Evolutionary conservation across 2,113 vertebrate species (phyloP), one percentile per base, ranked within the genome.

Genomic region (Lophius piscatorius): DNA sequence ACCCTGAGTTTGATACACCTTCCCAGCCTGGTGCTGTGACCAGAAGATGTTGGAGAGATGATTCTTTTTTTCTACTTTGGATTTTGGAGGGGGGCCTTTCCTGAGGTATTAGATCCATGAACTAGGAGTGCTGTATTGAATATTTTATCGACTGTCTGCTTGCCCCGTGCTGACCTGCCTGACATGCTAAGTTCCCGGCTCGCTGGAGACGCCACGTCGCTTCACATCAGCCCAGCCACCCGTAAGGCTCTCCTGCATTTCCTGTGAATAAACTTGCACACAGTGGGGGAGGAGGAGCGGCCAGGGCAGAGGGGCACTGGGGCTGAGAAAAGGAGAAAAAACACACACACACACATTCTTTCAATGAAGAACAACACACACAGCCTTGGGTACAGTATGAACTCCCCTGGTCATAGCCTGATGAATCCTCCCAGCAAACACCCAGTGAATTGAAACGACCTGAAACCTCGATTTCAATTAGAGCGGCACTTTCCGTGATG

Each of bases 71-170:
- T 44, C 46, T 73, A 12, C 40, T 63, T 40, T 41, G 14, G 39
- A 67, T 82, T 85, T 81, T 83, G 31, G 60, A 48, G 21, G 63
- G 58, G 31, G 62, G 52, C 9, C 13, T 81, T 87, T 92, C 80
- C 73, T 70, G 57, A 82, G 84, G 68, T 91, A 93, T 94, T 93
- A 94, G 88, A 90, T 94, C 90, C 88, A 91, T 94, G 88, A 90
- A 92, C 91, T 92, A 86, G 91, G 86, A 93, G 90, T 78, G 78
- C 79, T 93, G 91, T 90, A 91, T 91, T 95, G 92, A 95, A 92
- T 95, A 93, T 96, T 95, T 95, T 92, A 94, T 93, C 91, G 92
- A 92, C 90, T 90, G 88, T 92, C 90, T 96, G 89, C 87, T 88
- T 93, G 92, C 92, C 93, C 91, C 84, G 6, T 90, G 87, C 89